These are phyloP conservation scores for Gastracanthus pulcherrimus DNA, from an alignment of 2,888 invertebrate genomes.

Conservation along the genomic window DNA sequence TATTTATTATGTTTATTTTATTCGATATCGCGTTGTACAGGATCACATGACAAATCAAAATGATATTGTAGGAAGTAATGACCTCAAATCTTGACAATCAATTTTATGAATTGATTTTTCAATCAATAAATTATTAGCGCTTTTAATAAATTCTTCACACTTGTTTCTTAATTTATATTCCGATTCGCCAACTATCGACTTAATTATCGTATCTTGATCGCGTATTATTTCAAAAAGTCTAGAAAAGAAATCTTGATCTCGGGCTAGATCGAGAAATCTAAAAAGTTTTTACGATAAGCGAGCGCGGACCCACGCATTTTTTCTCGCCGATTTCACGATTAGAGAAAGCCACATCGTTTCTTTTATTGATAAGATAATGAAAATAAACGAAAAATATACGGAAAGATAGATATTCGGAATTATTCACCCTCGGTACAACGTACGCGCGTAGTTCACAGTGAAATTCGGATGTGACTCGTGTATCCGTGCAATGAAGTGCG, in stretches of 20 bases:
- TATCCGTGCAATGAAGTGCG: slow-evolving; percentile 1
- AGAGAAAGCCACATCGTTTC: slow-evolving; percentile 59
- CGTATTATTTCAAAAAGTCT: slow-evolving; percentile 11
- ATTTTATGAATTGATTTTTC: not conserved
- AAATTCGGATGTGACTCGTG: not conserved
- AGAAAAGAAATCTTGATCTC: slow-evolving; percentile 42
- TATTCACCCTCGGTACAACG: not conserved
- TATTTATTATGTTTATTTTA: not conserved
- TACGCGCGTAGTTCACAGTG: not conserved
- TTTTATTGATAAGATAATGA: slow-evolving; percentile 68
- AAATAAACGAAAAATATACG: slow-evolving; percentile 56
- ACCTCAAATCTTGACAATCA: not conserved
- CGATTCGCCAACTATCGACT: not conserved
- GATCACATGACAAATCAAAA: not conserved
- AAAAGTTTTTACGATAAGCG: slow-evolving; percentile 36
- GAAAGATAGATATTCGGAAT: slow-evolving; percentile 55
- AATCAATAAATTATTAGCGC: too few species aligned
- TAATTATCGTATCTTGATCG: not conserved
- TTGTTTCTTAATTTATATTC: not conserved
- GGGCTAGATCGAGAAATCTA: slow-evolving; percentile 37
- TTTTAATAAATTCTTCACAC: not conserved
- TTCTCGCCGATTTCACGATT: slow-evolving; percentile 62
- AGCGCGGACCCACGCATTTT: slow-evolving; percentile 50
- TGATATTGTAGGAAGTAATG: slow-evolving; percentile 11
- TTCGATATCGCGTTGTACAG: not conserved